Percentiles rank a stretch among this genome's conserved stretches.
Conservation (phyloP, 2,888 invertebrate genomes). For the Conomelus anceps region DNA sequence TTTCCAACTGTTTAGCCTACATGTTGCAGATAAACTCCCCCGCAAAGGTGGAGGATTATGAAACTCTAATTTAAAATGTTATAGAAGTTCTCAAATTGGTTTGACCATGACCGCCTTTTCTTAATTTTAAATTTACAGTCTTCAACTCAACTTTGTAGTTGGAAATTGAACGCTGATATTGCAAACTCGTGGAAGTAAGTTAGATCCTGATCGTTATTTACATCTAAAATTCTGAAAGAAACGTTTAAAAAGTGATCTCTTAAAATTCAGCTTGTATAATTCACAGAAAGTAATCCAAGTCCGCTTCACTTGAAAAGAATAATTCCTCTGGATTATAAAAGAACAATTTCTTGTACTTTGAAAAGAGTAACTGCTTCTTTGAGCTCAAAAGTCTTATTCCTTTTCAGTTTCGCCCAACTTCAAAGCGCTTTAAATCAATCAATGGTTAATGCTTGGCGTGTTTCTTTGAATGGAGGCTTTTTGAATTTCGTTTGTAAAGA, state of each 20-base stretch:
- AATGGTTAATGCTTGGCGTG: too few species aligned
- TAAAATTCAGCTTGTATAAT: not conserved
- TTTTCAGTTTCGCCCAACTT: too few species aligned
- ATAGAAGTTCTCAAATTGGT: not conserved
- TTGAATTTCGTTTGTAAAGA: constrained; percentile 27
- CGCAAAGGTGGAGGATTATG: not conserved
- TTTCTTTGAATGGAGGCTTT: too few species aligned
- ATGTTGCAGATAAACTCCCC: too few species aligned
- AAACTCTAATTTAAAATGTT: not conserved
- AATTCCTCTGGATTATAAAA: not conserved
- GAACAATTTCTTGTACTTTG: too few species aligned
- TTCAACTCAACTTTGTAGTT: not conserved
- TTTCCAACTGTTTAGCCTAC: not conserved
- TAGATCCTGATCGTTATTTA: too few species aligned
- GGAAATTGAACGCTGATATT: not conserved
- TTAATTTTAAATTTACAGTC: not conserved
- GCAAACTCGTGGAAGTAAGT: not conserved
- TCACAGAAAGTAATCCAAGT: not conserved
- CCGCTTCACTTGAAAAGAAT: not conserved
- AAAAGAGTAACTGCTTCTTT: too few species aligned
- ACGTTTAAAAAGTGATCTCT: not conserved
- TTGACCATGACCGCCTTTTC: not conserved
- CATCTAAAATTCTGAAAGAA: not conserved
- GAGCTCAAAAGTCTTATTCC: too few species aligned
- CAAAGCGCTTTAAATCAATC: too few species aligned